Percentiles rank a stretch among this genome's conserved stretches.
Conservation (phyloP, 2,888 invertebrate genomes). For the Calameuta idolon region DNA sequence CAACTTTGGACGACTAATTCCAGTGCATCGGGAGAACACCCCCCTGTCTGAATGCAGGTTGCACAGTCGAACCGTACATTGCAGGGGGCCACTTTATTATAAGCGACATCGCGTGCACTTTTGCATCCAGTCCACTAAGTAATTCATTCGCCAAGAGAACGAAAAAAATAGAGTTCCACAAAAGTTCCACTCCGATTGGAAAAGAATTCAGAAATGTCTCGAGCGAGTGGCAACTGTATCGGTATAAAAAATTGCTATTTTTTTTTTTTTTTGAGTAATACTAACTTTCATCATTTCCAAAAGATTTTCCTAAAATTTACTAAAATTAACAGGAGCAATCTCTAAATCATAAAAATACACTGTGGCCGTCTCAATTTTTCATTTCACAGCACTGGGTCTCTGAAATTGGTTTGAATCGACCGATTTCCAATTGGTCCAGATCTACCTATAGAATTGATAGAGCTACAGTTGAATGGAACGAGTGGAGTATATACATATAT, state of each 20-base stretch:
- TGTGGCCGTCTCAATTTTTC: background rate
- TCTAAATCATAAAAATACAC: background rate
- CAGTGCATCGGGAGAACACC: background rate
- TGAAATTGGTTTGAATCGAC: slow-evolving; percentile 16
- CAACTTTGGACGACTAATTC: background rate
- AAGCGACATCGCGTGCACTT: slow-evolving; percentile 29
- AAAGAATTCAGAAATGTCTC: background rate
- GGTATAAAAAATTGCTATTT: background rate
- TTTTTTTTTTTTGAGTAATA: too few relatives aligned
- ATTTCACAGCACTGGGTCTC: background rate
- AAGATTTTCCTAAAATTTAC: background rate
- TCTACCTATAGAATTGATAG: slow-evolving; percentile 44
- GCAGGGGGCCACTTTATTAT: slow-evolving; percentile 40
- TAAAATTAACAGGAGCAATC: background rate
- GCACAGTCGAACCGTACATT: slow-evolving; percentile 37
- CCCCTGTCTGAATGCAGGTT: slow-evolving; percentile 14
- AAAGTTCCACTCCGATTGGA: background rate
- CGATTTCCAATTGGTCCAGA: slow-evolving; percentile 39
- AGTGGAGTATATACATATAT: slow-evolving; percentile 19
- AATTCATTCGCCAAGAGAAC: slow-evolving; percentile 8
- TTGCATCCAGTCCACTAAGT: slow-evolving; percentile 24
- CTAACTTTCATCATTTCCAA: background rate
- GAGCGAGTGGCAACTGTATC: background rate
- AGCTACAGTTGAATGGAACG: slow-evolving; percentile 38
- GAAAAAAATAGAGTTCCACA: background rate